A percentile compares a stretch with the other conserved stretches of the same genome.
Evolutionary conservation across 2,888 invertebrate species (phyloP).

Genomic region (Tetragonula carbonaria): DNA sequence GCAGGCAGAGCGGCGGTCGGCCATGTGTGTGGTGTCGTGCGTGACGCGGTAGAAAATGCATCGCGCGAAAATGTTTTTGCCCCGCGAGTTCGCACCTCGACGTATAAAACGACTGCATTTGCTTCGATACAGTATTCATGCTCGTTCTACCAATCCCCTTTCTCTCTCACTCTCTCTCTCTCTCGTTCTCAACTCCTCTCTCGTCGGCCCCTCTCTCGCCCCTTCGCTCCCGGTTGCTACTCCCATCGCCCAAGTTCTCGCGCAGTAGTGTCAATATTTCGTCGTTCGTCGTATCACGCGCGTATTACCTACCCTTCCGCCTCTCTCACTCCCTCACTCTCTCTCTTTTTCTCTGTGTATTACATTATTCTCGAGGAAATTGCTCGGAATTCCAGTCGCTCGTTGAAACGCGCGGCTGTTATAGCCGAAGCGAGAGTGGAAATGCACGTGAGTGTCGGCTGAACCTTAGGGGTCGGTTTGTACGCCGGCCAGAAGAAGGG

Average conservation of each 20-base stretch:
- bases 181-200: neutral
- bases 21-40: slow-evolving; percentile 11
- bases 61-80: slow-evolving; percentile 61
- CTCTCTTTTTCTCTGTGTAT: slow-evolving; percentile 24
- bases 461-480: slow-evolving; percentile 33
- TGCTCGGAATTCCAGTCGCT: slow-evolving; percentile 63
- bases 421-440: slow-evolving; percentile 29
- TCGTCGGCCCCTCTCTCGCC: neutral
- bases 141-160: slow-evolving; percentile 11
- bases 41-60: slow-evolving; percentile 60
- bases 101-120: slow-evolving; percentile 64
- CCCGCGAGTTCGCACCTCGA: slow-evolving; percentile 38
- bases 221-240: neutral
- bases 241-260: neutral
- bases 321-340: too few relatives aligned
- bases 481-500: neutral
- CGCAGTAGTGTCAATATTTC: slow-evolving; percentile 67
- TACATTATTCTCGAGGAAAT: slow-evolving; percentile 66
- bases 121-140: slow-evolving; percentile 58
- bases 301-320: neutral
- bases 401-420: slow-evolving; percentile 52
- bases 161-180: neutral
- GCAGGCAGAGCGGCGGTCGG: too few relatives aligned
- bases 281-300: slow-evolving; percentile 52
- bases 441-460: slow-evolving; percentile 57